Evolutionary conservation across 2,797 vertebrate species (phyloP).

Genomic region (Smutsia temminckii): DNA sequence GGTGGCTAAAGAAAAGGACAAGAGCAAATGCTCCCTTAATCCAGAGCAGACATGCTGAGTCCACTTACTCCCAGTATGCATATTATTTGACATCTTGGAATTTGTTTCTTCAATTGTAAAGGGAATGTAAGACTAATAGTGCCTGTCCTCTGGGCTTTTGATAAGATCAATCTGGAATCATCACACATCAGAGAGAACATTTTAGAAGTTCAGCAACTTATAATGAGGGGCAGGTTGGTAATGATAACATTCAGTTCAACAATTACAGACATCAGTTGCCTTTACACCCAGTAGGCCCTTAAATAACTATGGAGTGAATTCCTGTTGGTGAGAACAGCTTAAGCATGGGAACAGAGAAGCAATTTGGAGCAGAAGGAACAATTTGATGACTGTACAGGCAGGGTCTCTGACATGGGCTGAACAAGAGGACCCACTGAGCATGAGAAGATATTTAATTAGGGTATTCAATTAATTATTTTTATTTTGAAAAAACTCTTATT

Average conservation of each 20-base stretch:
- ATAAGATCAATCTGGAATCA: neutral
- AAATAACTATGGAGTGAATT: neutral
- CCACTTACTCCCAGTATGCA: neutral
- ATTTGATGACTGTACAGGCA: neutral
- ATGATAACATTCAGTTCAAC: neutral
- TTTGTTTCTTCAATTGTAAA: neutral
- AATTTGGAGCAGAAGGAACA: neutral
- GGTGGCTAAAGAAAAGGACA: neutral
- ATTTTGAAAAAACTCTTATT: neutral
- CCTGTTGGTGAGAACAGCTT: neutral
- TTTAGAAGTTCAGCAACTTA: neutral
- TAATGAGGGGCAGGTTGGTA: neutral
- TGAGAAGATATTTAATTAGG: neutral
- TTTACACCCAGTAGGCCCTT: neutral
- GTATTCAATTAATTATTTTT: neutral
- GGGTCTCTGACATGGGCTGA: neutral
- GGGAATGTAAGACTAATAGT: neutral
- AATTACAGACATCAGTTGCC: neutral
- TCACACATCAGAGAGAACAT: neutral
- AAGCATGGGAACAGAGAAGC: rapidly evolving
- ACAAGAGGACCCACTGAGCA: neutral
- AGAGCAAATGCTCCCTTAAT: neutral
- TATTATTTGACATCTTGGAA: neutral
- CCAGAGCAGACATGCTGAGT: neutral
- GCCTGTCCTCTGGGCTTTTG: neutral